Conservation (phyloP, 1,140 invertebrate genomes). For the Pseudomyrmex dendroicus region DNA sequence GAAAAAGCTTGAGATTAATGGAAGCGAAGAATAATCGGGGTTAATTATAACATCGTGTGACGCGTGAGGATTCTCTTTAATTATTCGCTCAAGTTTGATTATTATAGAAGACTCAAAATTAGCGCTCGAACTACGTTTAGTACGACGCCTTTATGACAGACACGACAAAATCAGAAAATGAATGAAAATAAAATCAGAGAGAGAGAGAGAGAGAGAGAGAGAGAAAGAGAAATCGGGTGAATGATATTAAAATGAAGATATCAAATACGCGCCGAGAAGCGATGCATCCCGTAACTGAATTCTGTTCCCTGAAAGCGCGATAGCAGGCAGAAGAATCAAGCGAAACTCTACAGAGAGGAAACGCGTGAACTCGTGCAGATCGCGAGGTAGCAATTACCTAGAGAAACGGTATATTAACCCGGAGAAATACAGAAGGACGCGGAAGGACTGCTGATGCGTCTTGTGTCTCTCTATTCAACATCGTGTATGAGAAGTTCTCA, state of each 20-base stretch:
- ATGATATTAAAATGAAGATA: background rate
- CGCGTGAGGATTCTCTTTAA: background rate
- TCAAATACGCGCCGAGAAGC: background rate
- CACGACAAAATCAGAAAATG: too few species aligned
- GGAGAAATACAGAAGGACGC: slow-evolving; percentile 41
- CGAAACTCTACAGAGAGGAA: slow-evolving; percentile 38
- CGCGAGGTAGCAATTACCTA: slow-evolving; percentile 51
- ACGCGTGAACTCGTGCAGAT: slow-evolving; percentile 58
- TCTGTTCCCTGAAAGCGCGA: background rate
- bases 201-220: background rate
- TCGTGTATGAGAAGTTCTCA: slow-evolving; percentile 35
- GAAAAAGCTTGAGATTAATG: slow-evolving; percentile 52
- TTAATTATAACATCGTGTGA: background rate
- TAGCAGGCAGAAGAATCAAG: slow-evolving; percentile 7
- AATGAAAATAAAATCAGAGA: background rate
- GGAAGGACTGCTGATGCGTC: slow-evolving; percentile 15
- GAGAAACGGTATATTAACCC: slow-evolving; percentile 61
- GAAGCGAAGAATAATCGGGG: slow-evolving; percentile 18
- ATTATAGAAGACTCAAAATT: background rate
- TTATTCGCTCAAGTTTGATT: too few species aligned
- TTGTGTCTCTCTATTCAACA: slow-evolving; percentile 13
- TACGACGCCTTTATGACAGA: too few species aligned
- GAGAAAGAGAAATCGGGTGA: background rate
- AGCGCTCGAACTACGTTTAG: background rate
- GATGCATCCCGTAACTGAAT: background rate